A percentile compares a stretch with the other conserved stretches of the same genome.
Conservation (phyloP, 2,797 vertebrate genomes). For the Ambastaia sidthimunki region DNA sequence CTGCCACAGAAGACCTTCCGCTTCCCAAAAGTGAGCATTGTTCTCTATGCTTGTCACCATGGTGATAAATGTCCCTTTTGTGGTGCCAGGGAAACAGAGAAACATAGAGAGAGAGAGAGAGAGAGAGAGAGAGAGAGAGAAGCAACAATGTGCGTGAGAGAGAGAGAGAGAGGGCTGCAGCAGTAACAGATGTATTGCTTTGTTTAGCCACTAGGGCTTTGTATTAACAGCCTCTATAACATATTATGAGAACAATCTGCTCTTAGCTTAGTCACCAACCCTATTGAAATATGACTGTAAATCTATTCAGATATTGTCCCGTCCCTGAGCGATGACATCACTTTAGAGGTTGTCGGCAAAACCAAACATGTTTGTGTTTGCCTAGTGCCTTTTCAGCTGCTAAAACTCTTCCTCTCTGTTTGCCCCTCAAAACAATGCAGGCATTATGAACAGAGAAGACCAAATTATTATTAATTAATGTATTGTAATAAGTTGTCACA, state of each 20-base stretch:
- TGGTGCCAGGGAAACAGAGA: slow-evolving; percentile 55
- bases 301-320: slow-evolving; percentile 35
- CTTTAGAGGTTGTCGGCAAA: slow-evolving; percentile 16
- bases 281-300: slow-evolving; percentile 34
- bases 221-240: slow-evolving; percentile 25
- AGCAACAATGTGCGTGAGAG: background rate
- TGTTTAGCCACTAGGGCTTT: slow-evolving; percentile 23
- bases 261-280: slow-evolving; percentile 21
- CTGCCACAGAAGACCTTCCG: slow-evolving; percentile 62
- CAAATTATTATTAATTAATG: slow-evolving; percentile 22
- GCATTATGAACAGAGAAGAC: background rate
- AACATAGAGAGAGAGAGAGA: slow-evolving; percentile 55
- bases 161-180: slow-evolving; percentile 16
- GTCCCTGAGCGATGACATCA: slow-evolving; percentile 21
- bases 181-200: slow-evolving; percentile 38
- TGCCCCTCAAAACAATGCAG: slow-evolving; percentile 10
- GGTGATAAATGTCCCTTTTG: slow-evolving; percentile 65
- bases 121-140: slow-evolving; percentile 43
- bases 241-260: slow-evolving; percentile 31
- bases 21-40: slow-evolving; percentile 63
- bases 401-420: slow-evolving; percentile 15
- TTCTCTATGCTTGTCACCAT: slow-evolving; percentile 61
- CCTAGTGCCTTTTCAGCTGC: slow-evolving; percentile 14
- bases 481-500: slow-evolving; percentile 10
- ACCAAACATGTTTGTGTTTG: slow-evolving; percentile 10